These are phyloP conservation scores for Triops cancriformis DNA, from an alignment of 1,140 invertebrate genomes.

Conservation along the genomic window DNA sequence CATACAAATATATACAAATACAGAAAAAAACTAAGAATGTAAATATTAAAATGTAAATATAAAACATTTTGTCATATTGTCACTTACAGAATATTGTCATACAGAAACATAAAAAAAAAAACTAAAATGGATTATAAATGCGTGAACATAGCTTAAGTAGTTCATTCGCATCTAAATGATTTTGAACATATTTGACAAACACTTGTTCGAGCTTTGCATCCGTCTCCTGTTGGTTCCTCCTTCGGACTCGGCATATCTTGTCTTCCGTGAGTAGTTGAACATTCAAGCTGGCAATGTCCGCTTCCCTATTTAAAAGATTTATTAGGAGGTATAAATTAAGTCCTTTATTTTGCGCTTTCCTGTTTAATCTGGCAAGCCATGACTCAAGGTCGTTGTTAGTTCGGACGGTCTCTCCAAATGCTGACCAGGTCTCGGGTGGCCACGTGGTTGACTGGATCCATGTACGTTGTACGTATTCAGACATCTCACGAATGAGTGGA, in stretches of 20 bases:
- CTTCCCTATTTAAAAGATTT: neutral
- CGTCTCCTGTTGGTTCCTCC: neutral
- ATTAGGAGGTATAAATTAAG: neutral
- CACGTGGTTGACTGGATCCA: neutral
- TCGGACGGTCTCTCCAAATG: neutral
- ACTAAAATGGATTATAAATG: neutral
- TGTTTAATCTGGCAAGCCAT: neutral
- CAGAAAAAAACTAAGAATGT: too few species aligned
- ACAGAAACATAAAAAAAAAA: neutral
- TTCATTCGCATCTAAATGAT: neutral
- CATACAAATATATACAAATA: too few species aligned
- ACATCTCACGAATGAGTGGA: too few species aligned
- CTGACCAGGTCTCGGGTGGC: neutral
- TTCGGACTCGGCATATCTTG: neutral
- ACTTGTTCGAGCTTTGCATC: neutral
- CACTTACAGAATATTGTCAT: neutral
- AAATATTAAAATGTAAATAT: too few species aligned
- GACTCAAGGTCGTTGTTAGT: neutral
- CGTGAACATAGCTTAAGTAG: neutral
- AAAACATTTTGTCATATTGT: too few species aligned
- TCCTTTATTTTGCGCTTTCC: neutral
- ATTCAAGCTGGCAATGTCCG: neutral
- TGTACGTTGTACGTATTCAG: too few species aligned
- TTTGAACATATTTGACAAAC: neutral
- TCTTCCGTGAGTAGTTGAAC: neutral